Conservation (phyloP, 2,113 vertebrate species). For the Myiopsitta monachus region DNA sequence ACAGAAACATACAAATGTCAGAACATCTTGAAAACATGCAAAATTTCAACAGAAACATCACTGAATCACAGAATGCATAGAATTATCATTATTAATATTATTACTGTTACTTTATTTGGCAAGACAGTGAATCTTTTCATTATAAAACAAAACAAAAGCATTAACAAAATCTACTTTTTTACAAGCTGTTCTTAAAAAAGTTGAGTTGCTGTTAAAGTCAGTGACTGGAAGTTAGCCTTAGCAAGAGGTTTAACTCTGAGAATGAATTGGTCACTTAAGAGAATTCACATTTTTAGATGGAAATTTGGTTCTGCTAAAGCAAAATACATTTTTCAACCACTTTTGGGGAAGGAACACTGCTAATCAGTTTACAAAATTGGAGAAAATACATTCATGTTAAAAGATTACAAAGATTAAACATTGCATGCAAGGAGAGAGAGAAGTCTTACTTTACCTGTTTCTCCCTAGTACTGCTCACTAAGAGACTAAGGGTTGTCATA, state of each 20-base stretch:
- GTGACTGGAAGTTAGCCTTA: constrained; percentile 25
- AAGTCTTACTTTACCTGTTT: constrained; percentile 36
- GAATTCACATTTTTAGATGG: constrained; percentile 35
- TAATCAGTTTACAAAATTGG: constrained; percentile 53
- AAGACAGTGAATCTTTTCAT: constrained; percentile 42
- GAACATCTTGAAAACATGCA: constrained; percentile 73
- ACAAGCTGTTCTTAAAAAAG: constrained; percentile 57
- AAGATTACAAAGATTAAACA: constrained; percentile 60
- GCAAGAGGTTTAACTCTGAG: constrained; percentile 20
- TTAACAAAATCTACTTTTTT: neutral
- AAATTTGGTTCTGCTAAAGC: constrained; percentile 4
- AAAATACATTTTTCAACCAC: neutral
- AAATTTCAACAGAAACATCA: constrained; percentile 62
- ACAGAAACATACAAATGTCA: constrained; percentile 33
- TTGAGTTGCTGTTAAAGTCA: constrained; percentile 23
- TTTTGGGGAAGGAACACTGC: constrained; percentile 24
- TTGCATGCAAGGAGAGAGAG: constrained; percentile 35
- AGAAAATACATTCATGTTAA: constrained; percentile 46
- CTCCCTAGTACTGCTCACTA: constrained; percentile 24
- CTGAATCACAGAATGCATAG: constrained; percentile 71
- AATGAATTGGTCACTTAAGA: neutral
- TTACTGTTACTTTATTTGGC: constrained; percentile 54
- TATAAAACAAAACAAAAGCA: constrained; percentile 51
- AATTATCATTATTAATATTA: constrained; percentile 25
- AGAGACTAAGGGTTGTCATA: constrained; percentile 38